These are phyloP conservation scores for Terebella lapidaria DNA, from an alignment of 2,888 invertebrate species.

Conservation along the genomic window DNA sequence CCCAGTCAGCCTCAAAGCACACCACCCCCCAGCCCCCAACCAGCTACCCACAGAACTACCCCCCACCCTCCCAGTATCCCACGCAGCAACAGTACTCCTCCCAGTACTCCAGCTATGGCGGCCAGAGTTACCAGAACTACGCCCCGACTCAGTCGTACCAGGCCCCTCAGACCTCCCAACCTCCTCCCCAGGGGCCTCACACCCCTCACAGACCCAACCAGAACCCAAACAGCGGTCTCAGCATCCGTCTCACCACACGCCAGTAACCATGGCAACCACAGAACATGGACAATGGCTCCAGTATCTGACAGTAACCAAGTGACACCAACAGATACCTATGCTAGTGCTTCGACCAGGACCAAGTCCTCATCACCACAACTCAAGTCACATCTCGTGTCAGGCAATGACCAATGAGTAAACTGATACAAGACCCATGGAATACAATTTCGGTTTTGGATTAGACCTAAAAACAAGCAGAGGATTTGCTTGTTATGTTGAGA, in stretches of 20 bases:
- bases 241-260: neutral
- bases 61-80: neutral
- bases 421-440: no score
- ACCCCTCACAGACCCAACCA: neutral
- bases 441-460: no score
- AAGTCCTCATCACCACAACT: no score
- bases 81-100: neutral
- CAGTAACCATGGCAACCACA: neutral
- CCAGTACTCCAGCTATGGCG: neutral
- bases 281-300: no score
- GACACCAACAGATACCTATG: no score
- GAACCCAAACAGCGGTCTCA: neutral
- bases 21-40: neutral
- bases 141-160: neutral
- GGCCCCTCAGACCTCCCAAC: neutral
- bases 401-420: no score
- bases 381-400: no score
- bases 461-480: no score
- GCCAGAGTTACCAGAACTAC: neutral
- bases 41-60: neutral
- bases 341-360: no score
- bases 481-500: no score
- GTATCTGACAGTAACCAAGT: no score
- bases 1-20: neutral
- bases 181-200: neutral